A percentile compares a stretch with the other conserved stretches of the same genome.
These are phyloP conservation scores for Cotesia vestalis DNA, from an alignment of 1,140 invertebrate species.

Conservation along the genomic window DNA sequence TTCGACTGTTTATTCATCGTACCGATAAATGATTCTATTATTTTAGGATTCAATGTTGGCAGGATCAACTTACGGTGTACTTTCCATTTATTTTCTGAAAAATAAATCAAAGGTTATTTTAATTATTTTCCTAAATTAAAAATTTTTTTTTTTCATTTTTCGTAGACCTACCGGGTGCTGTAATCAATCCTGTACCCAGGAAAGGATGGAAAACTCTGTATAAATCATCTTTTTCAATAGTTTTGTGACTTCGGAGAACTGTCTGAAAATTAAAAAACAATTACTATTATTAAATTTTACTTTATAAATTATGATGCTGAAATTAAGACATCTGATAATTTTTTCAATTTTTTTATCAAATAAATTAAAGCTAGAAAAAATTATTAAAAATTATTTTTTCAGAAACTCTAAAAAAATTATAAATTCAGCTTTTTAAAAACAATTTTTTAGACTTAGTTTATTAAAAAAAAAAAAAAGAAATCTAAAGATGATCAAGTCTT, in stretches of 20 bases:
- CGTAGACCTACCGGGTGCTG: conserved; percentile 71
- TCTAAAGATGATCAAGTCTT: too few relatives aligned
- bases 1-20: conserved; percentile 75
- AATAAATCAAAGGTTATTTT: not conserved
- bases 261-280: conserved; percentile 53
- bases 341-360: too few relatives aligned
- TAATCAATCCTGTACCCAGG: conserved; percentile 77
- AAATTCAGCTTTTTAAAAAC: too few relatives aligned
- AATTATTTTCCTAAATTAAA: not conserved
- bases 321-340: too few relatives aligned
- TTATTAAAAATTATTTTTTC: too few relatives aligned
- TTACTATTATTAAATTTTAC: not conserved
- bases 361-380: too few relatives aligned
- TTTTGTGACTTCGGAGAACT: conserved; percentile 70
- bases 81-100: conserved; percentile 74
- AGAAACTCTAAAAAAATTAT: too few relatives aligned
- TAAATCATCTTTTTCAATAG: conserved; percentile 76
- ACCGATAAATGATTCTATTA: conserved; percentile 77
- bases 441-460: too few relatives aligned
- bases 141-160: too few relatives aligned
- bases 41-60: conserved; percentile 81
- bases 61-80: conserved; percentile 74
- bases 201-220: conserved; percentile 76
- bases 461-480: too few relatives aligned
- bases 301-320: too few relatives aligned